Conservation (phyloP, 2,113 vertebrate genomes). For the Syrrhaptes paradoxus region DNA sequence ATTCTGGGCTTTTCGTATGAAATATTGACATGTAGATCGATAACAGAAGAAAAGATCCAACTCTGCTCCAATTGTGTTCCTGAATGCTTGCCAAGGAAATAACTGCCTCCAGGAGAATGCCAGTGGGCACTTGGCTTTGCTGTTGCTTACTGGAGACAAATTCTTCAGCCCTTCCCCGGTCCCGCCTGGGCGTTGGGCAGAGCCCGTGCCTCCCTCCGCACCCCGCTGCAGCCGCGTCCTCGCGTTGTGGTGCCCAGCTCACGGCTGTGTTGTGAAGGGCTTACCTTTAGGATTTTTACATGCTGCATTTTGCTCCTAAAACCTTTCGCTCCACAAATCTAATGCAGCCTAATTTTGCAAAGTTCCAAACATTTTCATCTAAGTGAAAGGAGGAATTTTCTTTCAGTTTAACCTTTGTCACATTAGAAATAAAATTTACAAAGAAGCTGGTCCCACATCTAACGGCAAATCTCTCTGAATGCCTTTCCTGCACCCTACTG, state of each 20-base stretch:
- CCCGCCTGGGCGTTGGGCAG: background rate
- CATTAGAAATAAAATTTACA: constrained; percentile 13
- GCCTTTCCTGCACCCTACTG: constrained; percentile 76
- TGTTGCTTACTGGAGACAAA: background rate
- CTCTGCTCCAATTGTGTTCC: background rate
- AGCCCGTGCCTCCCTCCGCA: background rate
- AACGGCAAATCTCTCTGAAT: constrained; percentile 68
- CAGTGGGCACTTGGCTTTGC: background rate
- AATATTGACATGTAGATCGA: background rate
- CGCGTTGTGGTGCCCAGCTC: background rate
- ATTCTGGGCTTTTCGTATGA: background rate
- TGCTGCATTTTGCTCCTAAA: background rate
- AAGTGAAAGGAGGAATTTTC: background rate
- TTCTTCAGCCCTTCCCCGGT: background rate
- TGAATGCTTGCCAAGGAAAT: background rate
- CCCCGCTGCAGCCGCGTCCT: rapidly evolving
- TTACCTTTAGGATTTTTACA: background rate
- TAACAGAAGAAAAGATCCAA: background rate
- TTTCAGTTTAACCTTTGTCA: background rate
- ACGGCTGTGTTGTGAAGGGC: rapidly evolving
- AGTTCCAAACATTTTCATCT: rapidly evolving
- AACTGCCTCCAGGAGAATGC: background rate
- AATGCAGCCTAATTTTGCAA: background rate
- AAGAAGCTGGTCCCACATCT: constrained; percentile 44
- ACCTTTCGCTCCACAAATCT: background rate